Evolutionary conservation across 1,140 invertebrate genomes (phyloP), one percentile per base, ranked within the genome.

Genomic region (Lasioglossum baleicum): DNA sequence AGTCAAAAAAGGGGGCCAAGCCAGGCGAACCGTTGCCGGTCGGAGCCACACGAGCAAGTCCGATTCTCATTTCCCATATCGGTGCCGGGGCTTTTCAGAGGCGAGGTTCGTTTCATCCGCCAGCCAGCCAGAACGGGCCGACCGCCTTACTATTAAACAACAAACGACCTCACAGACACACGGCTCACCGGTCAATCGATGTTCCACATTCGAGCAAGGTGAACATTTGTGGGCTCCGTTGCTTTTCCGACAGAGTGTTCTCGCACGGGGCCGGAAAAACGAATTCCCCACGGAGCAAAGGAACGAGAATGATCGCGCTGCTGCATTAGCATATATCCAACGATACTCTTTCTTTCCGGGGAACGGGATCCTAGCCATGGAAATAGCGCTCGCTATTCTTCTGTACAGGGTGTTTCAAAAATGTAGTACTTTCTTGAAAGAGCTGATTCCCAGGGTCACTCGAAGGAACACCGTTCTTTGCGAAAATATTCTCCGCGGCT

Each of bases 101-200:
- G 56, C 7, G 6, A 77, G 75, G 56, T 77, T 77, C 69, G 75
- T 77, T 77, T 77, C 64, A 51, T 60, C 56, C 35, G 7, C 40
- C 42, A 44, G n/a, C 40, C 75, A 53, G 17, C 64, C 51, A 17
- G 22, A n/a, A 68, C 17, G 20, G 56, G n/a, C 42, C 17, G 68
- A 53, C 35, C 72, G 53, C 35, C 51, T 80, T 84, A 67, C 70
- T 80, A 71, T 80, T 78, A 80, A 75, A 83, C 75, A 75, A 83
- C 68, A 78, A 84, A 85, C 78, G 83, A 81, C 75, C 79, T 84
- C 80, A n/a, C 56, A n/a, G 20, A 60, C 53, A 75, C 74, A 81
- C 56, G 70, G 73, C 60, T 82, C 74, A 20, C 51, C 51, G 51
- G 51, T 53, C 80, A 84, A 85, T 85, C 84, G 83, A 84, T 85